These are phyloP conservation scores for Tenthredo mesomela DNA, from an alignment of 2,888 invertebrate genomes.

Conservation along the genomic window DNA sequence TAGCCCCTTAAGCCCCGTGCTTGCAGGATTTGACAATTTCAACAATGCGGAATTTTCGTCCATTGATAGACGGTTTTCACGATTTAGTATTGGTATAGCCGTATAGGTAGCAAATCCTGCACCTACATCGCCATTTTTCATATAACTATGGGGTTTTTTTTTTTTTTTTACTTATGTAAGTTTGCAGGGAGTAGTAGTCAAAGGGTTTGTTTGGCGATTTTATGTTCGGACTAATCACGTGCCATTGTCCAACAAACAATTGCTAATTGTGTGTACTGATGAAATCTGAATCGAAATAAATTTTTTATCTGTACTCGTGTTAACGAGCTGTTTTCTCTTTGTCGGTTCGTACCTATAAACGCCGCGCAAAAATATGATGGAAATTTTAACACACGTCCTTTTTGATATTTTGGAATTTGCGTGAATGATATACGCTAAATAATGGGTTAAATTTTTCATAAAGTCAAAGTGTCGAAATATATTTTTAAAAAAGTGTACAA, in stretches of 20 bases:
- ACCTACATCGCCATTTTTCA: too few species aligned
- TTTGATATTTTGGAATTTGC: neutral
- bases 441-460: neutral
- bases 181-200: neutral
- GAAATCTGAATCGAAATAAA: neutral
- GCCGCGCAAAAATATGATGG: too few species aligned
- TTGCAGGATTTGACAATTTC: neutral
- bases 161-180: neutral
- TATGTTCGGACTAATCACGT: neutral
- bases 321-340: neutral
- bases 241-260: neutral
- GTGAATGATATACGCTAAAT: neutral
- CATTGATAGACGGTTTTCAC: neutral
- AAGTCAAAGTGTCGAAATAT: neutral
- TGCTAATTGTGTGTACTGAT: neutral
- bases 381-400: neutral
- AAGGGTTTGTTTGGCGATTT: conserved; percentile 48
- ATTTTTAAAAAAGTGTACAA: neutral
- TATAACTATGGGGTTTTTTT: neutral
- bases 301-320: neutral
- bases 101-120: neutral
- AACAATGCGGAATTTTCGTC: conserved; percentile 11
- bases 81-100: neutral
- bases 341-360: neutral
- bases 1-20: neutral